Evolutionary conservation across 2,888 invertebrate species (phyloP), one percentile per base, ranked within the genome.

Genomic region (Xestobium rufovillosum): DNA sequence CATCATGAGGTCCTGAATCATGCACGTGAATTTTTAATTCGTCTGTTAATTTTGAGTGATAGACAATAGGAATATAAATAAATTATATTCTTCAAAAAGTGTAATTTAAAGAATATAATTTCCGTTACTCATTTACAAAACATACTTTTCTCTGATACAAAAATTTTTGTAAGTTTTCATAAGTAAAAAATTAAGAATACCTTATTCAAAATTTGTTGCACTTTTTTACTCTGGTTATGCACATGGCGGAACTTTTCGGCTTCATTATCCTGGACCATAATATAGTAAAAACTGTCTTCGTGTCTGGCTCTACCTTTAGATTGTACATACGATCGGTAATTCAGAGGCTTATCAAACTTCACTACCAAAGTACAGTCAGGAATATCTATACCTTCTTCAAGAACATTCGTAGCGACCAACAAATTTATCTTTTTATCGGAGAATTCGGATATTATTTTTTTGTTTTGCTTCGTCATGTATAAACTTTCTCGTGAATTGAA

Each of bases 311-410:
- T 74, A 50, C 89, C 91, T 74, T 91, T 90, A 42, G 89, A 85
- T 63, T 92, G 91, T 25, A 94, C 76, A 56, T 92, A 95, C 0
- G 86, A 81, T 31, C 87, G 71, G 50, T 85, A 86, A 50, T 84
- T 80, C 33, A 68, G 57, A 0, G 85, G 74, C 1, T 66, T 57
- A 56, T 89, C 87, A 56, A 80, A 86, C 32, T 83, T 75, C 11
- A 92, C 53, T 0, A 94, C 83, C 26, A 88, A 64, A 43, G 83
- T 79, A 57, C 95, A 96, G 15, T 76, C 73, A 2, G 82, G 83
- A 15, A 94, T 74, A 62, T 94, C 91, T 4, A 92, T 75, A 2
- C 92, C 92, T 66, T 94, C 94, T 59, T 94, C 94, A 15, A 94
- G 68, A 0, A 94, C 85, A 57, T 81, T 82, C 0, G 94, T 83